These are phyloP conservation scores for Oryzias melastigma DNA, from an alignment of 2,113 vertebrate genomes.

Conservation along the genomic window DNA sequence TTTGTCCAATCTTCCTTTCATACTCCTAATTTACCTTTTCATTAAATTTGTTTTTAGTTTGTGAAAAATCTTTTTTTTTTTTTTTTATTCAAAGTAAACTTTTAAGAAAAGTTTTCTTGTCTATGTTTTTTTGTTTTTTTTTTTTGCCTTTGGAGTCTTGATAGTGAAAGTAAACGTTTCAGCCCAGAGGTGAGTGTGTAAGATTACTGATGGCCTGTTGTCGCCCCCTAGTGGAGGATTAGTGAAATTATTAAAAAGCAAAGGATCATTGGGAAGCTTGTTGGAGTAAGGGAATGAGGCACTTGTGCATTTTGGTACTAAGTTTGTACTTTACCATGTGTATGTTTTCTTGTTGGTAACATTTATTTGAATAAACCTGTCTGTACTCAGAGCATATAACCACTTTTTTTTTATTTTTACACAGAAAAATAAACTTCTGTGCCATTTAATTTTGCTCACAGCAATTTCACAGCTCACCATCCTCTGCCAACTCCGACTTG, in stretches of 20 bases:
- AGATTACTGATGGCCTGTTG: constrained; percentile 40
- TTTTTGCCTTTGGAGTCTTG: not conserved
- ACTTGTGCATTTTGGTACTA: too few relatives aligned
- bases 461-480: constrained; percentile 35
- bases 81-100: not conserved
- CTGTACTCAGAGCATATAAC: too few relatives aligned
- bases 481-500: constrained; percentile 29
- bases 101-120: not conserved
- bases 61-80: not conserved
- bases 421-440: constrained; percentile 14
- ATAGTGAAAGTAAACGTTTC: constrained; percentile 2
- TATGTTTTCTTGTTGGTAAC: too few relatives aligned
- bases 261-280: not conserved
- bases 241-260: not conserved
- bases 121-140: not conserved
- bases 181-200: not conserved
- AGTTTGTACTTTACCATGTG: too few relatives aligned
- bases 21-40: not conserved
- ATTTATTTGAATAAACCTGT: too few relatives aligned
- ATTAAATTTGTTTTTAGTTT: not conserved
- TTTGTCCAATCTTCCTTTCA: not conserved
- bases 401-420: too few relatives aligned
- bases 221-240: constrained; percentile 62
- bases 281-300: too few relatives aligned
- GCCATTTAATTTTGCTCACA: constrained; percentile 27